These are phyloP conservation scores for Excalfactoria chinensis DNA, from an alignment of 2,113 vertebrate genomes.

Conservation along the genomic window DNA sequence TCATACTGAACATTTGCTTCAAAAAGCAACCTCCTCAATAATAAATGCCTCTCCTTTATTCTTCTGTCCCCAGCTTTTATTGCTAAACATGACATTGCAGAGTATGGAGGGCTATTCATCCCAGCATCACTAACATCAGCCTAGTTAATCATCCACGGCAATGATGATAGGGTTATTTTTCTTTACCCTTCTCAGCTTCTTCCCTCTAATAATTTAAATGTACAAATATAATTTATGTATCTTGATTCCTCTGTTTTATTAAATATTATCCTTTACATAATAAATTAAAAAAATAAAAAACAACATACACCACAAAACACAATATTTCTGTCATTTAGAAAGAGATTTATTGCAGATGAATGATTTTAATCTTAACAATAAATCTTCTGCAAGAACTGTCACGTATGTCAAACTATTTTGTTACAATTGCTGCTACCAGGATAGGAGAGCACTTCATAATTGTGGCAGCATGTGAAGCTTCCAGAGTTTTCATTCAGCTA, in stretches of 20 bases:
- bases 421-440: background rate
- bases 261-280: background rate
- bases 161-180: background rate
- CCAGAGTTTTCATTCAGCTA: background rate
- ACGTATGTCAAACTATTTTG: background rate
- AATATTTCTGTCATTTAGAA: background rate
- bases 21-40: background rate
- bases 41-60: background rate
- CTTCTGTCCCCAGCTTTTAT: background rate
- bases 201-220: rapidly evolving
- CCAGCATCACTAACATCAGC: background rate
- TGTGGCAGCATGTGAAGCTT: background rate
- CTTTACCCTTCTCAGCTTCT: background rate
- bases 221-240: no score
- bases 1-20: background rate
- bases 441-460: background rate
- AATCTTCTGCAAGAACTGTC: background rate
- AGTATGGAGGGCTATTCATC: background rate
- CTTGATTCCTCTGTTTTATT: background rate
- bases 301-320: no score
- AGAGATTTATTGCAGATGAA: background rate
- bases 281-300: background rate
- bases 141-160: background rate
- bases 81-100: background rate
- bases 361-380: background rate